phyloP scores from a whole-genome alignment of 2,888 invertebrate species.

The Xiphydria camelus region DNA sequence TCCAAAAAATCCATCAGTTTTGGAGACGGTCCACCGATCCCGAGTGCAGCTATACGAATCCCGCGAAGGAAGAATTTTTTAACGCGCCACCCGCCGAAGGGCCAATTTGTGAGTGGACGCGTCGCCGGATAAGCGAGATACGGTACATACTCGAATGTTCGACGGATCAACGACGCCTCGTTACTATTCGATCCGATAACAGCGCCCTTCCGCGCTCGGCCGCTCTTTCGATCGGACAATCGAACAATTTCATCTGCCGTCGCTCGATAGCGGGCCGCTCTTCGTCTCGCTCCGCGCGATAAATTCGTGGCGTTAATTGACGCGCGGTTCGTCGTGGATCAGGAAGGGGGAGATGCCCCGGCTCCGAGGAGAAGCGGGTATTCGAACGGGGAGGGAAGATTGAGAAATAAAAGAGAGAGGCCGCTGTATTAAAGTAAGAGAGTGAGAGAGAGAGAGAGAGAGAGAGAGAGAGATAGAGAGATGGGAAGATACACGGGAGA shows the following conservation, averaged over 20 bases:
- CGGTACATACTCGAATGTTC: conserved; percentile 1
- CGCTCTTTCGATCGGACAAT: conserved; percentile 9
- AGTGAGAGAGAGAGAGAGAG: conserved; percentile 24
- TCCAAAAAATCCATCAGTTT: no score
- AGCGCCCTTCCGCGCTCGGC: neutral
- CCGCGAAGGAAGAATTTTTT: no score
- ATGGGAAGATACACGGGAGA: conserved; percentile 9
- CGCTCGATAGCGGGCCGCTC: neutral
- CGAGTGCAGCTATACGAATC: no score
- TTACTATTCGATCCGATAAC: conserved; percentile 16
- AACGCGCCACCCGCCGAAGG: no score
- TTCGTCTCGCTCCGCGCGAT: neutral
- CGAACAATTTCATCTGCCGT: conserved; percentile 7
- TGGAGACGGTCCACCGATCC: no score
- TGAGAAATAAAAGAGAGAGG: no score
- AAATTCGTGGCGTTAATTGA: no score
- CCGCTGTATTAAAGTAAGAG: conserved; percentile 1
- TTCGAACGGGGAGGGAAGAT: no score
- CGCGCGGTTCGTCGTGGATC: no score
- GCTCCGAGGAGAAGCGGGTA: no score
- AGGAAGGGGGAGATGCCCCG: no score
- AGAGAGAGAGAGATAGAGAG: neutral
- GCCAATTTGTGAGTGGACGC: no score
- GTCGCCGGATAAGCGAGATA: neutral
- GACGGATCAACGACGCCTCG: conserved; percentile 13